Conservation (phyloP, 1,140 invertebrate species). For the Cataglyphis hispanica region DNA sequence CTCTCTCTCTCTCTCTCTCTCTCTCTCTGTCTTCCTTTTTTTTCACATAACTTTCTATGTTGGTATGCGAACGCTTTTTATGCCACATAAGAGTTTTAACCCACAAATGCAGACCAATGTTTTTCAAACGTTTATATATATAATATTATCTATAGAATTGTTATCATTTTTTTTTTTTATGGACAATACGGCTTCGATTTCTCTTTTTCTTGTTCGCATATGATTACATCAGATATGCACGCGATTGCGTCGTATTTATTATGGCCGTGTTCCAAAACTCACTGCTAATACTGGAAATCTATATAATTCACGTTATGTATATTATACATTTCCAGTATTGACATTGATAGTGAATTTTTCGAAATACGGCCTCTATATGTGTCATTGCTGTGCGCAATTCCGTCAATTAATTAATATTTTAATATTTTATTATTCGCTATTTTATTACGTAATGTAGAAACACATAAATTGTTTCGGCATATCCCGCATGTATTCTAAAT, state of each 20-base stretch:
- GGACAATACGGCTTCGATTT: not conserved
- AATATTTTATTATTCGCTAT: not conserved
- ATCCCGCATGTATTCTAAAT: not conserved
- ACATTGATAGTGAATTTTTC: too few species aligned
- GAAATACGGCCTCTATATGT: too few species aligned
- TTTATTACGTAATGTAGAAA: slow-evolving; percentile 4
- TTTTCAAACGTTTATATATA: not conserved
- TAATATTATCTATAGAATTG: not conserved
- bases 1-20: not conserved
- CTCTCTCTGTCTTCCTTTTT: not conserved
- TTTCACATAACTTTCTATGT: not conserved
- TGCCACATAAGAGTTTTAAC: slow-evolving; percentile 9
- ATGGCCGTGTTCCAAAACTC: not conserved
- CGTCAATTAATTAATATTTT: not conserved
- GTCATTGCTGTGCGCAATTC: not conserved
- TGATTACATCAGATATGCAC: not conserved
- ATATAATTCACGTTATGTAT: too few species aligned
- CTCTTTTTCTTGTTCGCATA: not conserved
- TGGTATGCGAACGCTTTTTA: not conserved
- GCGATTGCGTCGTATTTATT: slow-evolving; percentile 16
- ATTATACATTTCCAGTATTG: too few species aligned
- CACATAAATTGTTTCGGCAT: not conserved
- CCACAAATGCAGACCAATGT: not conserved
- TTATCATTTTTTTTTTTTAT: not conserved
- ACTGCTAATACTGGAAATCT: too few species aligned